Evolutionary conservation across 1,140 invertebrate species (phyloP).

Genomic region (Cydia splendana): DNA sequence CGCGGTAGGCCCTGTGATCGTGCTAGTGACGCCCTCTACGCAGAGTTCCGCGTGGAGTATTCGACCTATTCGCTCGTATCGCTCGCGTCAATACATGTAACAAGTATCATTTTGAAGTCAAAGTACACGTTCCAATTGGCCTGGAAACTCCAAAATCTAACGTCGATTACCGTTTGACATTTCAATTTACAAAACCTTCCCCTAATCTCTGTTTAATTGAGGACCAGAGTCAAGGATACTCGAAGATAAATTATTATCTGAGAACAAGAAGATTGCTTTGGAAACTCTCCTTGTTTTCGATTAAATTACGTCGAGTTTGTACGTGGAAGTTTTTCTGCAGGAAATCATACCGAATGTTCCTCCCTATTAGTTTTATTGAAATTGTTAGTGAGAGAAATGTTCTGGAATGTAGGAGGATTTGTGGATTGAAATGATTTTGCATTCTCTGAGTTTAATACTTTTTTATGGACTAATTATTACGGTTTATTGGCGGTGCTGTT

Average conservation of each 20-base stretch:
- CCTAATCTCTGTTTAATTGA: neutral
- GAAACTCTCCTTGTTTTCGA: neutral
- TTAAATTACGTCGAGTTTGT: neutral
- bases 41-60: no score
- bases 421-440: no score
- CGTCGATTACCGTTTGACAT: neutral
- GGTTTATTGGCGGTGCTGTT: no score
- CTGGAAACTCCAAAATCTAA: no score
- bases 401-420: neutral
- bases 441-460: no score
- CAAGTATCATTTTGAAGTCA: no score
- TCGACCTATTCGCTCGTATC: no score
- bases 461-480: no score
- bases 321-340: neutral
- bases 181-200: neutral
- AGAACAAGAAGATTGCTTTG: neutral
- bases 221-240: neutral
- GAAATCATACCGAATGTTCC: neutral
- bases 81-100: no score
- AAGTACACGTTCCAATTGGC: no score
- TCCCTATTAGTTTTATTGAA: conserved; percentile 1
- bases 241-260: neutral
- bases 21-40: no score
- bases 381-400: neutral
- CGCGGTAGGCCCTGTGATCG: no score